Conservation (phyloP, 2,888 invertebrate genomes). For the Callyntrura guangdongensis region DNA sequence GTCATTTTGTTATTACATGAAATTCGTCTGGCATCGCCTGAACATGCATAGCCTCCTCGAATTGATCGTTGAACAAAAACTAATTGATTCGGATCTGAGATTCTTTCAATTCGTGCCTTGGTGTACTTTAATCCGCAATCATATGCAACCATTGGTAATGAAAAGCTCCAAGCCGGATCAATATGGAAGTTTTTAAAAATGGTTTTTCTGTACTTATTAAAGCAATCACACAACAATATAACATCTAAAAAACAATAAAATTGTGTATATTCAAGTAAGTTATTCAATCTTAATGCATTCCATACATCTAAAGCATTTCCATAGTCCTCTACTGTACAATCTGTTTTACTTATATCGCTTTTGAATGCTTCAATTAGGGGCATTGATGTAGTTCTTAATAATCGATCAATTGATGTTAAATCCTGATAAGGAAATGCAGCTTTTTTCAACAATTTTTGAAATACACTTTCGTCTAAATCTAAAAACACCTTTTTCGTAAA, state of each 20-base stretch:
- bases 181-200: conserved; percentile 21
- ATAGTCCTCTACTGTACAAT: not conserved
- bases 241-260: conserved; percentile 5
- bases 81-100: not conserved
- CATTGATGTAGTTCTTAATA: not conserved
- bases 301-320: not conserved
- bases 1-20: not conserved
- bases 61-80: not conserved
- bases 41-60: not conserved
- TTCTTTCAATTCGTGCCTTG: conserved; percentile 14
- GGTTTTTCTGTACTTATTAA: not conserved
- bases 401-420: not conserved
- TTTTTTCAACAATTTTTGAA: not conserved
- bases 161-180: conserved; percentile 9
- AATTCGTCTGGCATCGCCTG: not conserved
- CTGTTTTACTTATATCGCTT: not conserved
- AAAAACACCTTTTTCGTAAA: not conserved
- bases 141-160: conserved; percentile 2
- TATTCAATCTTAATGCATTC: not conserved
- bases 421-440: not conserved
- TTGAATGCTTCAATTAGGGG: not conserved
- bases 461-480: not conserved
- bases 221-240: not conserved
- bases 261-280: not conserved
- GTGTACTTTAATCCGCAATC: conserved; percentile 23